Evolutionary conservation across 2,888 invertebrate genomes (phyloP).

Genomic region (Epistrophe grossulariae): DNA sequence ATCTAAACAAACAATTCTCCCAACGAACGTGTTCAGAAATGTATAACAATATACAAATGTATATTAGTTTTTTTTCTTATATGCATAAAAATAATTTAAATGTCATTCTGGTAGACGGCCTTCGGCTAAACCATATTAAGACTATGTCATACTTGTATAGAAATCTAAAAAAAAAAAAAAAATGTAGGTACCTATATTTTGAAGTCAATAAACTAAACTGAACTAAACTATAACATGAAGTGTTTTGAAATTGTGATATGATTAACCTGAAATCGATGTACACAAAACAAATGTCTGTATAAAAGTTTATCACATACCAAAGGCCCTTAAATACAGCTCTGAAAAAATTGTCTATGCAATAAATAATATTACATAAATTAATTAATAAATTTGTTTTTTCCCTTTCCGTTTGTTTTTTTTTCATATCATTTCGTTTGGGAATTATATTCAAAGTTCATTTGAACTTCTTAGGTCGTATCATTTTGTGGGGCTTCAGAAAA

Average conservation of each 20-base stretch:
- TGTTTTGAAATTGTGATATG: neutral
- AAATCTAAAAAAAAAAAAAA: no score
- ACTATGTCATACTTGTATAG: no score
- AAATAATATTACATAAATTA: neutral
- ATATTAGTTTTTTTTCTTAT: no score
- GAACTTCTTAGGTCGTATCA: neutral
- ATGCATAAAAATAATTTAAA: no score
- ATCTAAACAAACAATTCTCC: neutral
- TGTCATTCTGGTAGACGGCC: no score
- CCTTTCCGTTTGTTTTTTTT: neutral
- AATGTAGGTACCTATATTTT: no score
- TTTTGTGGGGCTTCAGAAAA: neutral
- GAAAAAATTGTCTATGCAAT: neutral
- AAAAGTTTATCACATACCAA: neutral
- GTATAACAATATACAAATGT: no score
- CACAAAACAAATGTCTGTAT: no score
- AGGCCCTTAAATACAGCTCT: neutral
- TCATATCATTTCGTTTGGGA: neutral
- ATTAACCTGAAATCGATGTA: neutral
- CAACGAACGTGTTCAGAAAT: neutral
- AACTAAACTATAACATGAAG: no score
- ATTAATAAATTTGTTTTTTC: conserved; percentile 2
- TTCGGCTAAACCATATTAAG: no score
- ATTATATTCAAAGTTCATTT: conserved; percentile 17
- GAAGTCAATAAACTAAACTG: no score